These are phyloP conservation scores for Athene cunicularia DNA, from an alignment of 2,113 vertebrate genomes.

Conservation along the genomic window DNA sequence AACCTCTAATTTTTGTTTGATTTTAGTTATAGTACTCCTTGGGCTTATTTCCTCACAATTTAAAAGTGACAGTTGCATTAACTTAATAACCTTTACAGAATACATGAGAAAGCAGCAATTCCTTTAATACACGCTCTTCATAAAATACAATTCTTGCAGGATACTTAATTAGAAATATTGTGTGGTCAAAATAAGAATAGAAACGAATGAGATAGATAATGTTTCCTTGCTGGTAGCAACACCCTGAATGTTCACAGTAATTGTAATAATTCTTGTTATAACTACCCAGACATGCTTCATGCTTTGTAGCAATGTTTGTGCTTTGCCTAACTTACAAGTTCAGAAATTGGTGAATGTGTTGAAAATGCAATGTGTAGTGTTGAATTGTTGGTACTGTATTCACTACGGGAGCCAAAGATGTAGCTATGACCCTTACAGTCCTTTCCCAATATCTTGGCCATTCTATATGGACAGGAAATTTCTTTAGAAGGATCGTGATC, in stretches of 20 bases:
- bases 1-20: slow-evolving; percentile 48
- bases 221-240: slow-evolving; percentile 45
- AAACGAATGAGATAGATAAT: slow-evolving; percentile 47
- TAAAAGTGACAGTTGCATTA: slow-evolving; percentile 53
- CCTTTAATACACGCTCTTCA: slow-evolving; percentile 48
- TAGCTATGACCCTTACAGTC: background rate
- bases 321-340: background rate
- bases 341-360: background rate
- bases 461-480: background rate
- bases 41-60: slow-evolving; percentile 39
- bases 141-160: slow-evolving; percentile 28
- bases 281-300: background rate
- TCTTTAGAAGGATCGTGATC: background rate
- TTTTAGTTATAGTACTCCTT: slow-evolving; percentile 56
- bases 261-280: slow-evolving; percentile 51
- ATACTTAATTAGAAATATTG: slow-evolving; percentile 68
- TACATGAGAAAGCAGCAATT: slow-evolving; percentile 21
- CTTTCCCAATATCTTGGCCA: background rate
- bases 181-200: slow-evolving; percentile 65
- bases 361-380: background rate
- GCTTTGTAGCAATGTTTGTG: background rate
- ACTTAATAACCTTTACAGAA: slow-evolving; percentile 50
- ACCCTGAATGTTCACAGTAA: slow-evolving; percentile 35
- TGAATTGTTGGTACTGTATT: background rate
- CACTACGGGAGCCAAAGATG: background rate